Percentiles rank a stretch among this genome's conserved stretches.
phyloP scores from a whole-genome alignment of 2,113 vertebrate species.

The Lampris incognitus region DNA sequence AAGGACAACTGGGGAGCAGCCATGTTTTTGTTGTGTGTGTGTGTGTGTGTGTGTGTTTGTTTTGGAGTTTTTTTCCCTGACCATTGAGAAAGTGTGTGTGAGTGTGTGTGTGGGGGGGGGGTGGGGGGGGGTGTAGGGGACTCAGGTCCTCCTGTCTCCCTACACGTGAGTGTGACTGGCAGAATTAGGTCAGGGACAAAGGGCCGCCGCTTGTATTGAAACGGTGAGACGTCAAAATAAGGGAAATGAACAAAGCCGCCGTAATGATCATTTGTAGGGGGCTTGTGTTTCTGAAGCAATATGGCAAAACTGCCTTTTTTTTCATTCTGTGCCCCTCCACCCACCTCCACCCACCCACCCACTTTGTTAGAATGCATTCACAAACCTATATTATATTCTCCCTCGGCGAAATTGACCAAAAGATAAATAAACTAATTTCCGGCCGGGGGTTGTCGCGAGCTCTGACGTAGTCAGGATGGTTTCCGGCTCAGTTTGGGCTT shows the following conservation, averaged over 20 bases:
- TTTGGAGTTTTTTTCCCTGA: conserved; percentile 6
- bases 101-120: neutral
- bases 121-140: conserved; percentile 15
- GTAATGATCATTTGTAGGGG: conserved; percentile 73
- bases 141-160: conserved; percentile 45
- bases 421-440: conserved; percentile 56
- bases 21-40: neutral
- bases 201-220: conserved; percentile 68
- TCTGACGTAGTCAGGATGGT: conserved; percentile 72
- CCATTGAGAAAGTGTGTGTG: neutral
- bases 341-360: conserved; percentile 24
- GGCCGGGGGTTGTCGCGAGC: conserved; percentile 56
- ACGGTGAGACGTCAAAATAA: conserved; percentile 74
- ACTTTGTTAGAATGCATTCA: conserved; percentile 49
- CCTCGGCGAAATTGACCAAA: conserved; percentile 47
- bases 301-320: conserved; percentile 69
- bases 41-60: conserved; percentile 3
- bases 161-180: conserved; percentile 72
- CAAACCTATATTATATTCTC: conserved; percentile 57
- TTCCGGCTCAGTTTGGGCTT: conserved; percentile 71
- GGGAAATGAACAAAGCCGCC: conserved; percentile 68
- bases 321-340: conserved; percentile 49
- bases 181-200: conserved; percentile 86
- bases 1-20: conserved; percentile 2
- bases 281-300: conserved; percentile 73